A percentile compares a stretch with the other conserved stretches of the same genome.
Evolutionary conservation across 2,797 vertebrate genomes (phyloP).

Genomic region (Lemur catta): DNA sequence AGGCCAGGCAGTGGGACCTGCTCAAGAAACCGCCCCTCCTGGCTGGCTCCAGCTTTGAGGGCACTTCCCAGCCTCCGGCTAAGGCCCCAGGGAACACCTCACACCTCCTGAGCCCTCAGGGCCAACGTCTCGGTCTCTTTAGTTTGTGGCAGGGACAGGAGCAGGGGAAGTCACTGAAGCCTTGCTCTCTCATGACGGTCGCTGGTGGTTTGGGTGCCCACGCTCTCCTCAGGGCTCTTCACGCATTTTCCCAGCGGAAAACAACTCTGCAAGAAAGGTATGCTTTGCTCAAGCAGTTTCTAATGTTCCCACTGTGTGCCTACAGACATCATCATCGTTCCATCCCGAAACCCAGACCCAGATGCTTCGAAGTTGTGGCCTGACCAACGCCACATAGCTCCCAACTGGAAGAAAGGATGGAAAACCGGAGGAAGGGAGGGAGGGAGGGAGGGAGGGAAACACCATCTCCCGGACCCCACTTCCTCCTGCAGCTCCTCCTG

Average conservation of each 20-base stretch:
- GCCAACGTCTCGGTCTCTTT: neutral
- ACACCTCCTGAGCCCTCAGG: rapidly evolving
- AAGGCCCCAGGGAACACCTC: neutral
- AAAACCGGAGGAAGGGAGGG: no score
- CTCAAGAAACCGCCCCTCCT: rapidly evolving
- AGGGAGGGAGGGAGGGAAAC: no score
- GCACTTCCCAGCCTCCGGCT: rapidly evolving
- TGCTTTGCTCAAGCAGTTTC: rapidly evolving
- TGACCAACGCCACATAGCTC: neutral
- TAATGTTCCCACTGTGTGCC: neutral
- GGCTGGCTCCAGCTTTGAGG: rapidly evolving
- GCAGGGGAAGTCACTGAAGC: no score
- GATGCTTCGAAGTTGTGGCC: neutral
- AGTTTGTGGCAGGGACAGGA: neutral
- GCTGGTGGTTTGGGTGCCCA: neutral
- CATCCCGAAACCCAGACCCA: neutral
- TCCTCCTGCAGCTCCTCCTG: neutral
- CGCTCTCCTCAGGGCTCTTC: neutral
- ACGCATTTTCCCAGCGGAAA: neutral
- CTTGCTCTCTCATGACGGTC: neutral
- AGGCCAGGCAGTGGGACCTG: rapidly evolving
- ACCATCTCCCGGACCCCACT: no score
- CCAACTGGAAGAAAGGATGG: neutral
- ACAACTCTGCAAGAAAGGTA: neutral
- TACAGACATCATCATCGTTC: rapidly evolving